Conservation (phyloP, 2,113 vertebrate species). For the Amblyornis subalaris region DNA sequence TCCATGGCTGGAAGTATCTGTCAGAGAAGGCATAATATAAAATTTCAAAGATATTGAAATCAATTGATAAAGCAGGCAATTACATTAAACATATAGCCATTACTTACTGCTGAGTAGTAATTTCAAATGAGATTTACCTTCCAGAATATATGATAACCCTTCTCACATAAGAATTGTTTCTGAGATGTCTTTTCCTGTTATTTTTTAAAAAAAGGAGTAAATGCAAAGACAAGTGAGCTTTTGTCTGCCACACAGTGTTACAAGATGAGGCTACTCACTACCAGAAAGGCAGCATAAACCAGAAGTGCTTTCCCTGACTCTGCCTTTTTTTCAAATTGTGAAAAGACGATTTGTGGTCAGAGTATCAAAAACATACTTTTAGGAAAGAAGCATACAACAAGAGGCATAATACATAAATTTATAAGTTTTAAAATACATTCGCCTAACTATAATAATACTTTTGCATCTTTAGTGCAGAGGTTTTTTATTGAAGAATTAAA, state of each 20-base stretch:
- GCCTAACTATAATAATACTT: not conserved
- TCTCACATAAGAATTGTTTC: not conserved
- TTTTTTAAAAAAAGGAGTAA: not conserved
- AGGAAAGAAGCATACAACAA: not conserved
- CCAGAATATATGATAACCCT: not conserved
- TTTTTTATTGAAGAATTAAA: not conserved
- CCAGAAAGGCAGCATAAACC: not conserved
- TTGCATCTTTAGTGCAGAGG: not conserved
- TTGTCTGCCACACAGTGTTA: not conserved
- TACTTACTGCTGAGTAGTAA: not conserved
- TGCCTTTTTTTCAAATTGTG: not conserved
- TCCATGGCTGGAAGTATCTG: not conserved
- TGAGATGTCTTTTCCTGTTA: not conserved
- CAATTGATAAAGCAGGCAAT: not conserved
- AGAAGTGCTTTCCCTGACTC: not conserved
- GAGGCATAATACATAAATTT: not conserved
- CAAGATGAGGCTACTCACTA: not conserved
- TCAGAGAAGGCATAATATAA: not conserved
- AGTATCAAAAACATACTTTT: not conserved
- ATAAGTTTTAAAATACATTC: not conserved
- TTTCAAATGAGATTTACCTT: not conserved
- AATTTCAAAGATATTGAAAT: not conserved
- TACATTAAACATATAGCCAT: not conserved
- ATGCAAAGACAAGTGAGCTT: not conserved
- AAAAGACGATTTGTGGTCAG: not conserved